These are phyloP conservation scores for Nomia melanderi DNA, from an alignment of 1,140 invertebrate genomes.

Conservation along the genomic window DNA sequence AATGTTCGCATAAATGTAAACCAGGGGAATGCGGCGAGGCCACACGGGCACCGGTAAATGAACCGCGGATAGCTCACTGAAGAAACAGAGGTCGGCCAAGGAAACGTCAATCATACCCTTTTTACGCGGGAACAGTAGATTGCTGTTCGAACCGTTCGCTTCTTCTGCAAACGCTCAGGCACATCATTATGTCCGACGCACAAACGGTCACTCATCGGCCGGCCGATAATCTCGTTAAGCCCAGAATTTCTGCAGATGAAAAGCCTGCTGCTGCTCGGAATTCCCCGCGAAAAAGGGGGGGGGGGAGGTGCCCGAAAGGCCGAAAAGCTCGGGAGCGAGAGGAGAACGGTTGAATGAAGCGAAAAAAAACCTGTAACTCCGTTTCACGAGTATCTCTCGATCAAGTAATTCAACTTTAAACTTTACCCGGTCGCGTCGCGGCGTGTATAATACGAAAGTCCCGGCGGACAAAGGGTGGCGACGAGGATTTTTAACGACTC, in stretches of 20 bases:
- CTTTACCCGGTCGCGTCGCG: too few relatives aligned
- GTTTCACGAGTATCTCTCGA: slow-evolving; percentile 14
- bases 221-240: background rate
- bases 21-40: too few relatives aligned
- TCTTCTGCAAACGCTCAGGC: background rate
- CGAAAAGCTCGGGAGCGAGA: too few relatives aligned
- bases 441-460: slow-evolving; percentile 21
- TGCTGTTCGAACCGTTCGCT: background rate
- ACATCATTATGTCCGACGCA: background rate
- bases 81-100: background rate
- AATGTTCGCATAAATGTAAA: too few relatives aligned
- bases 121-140: background rate
- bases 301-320: too few relatives aligned
- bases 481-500: slow-evolving; percentile 17
- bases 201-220: background rate
- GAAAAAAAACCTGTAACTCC: background rate
- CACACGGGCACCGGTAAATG: background rate
- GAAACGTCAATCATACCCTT: slow-evolving; percentile 8
- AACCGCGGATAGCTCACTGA: background rate
- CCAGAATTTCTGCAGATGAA: background rate
- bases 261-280: too few relatives aligned
- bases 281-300: background rate
- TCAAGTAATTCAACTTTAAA: slow-evolving; percentile 29
- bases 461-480: background rate
- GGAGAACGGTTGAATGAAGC: too few relatives aligned